Conservation (phyloP, 2,113 vertebrate genomes). For the Rousettus leschenaultii region DNA sequence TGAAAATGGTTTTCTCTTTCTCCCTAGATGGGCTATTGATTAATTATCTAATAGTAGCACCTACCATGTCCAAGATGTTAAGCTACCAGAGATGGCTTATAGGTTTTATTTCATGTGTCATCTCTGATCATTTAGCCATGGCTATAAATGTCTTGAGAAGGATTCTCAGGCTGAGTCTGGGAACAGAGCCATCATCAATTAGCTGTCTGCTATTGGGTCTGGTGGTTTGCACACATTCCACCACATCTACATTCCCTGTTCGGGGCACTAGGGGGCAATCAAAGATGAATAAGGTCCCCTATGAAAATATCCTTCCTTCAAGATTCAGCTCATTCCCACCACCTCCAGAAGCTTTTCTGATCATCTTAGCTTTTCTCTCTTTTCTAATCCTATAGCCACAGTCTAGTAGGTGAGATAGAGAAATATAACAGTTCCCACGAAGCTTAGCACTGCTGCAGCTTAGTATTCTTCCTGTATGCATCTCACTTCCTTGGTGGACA, state of each 20-base stretch:
- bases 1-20: background rate
- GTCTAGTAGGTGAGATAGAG: background rate
- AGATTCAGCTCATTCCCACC: background rate
- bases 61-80: background rate
- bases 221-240: background rate
- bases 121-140: background rate
- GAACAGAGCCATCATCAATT: background rate
- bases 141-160: background rate
- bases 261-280: conserved; percentile 16
- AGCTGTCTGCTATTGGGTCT: background rate
- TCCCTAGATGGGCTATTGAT: background rate
- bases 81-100: background rate
- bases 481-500: background rate
- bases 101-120: background rate
- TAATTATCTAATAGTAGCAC: background rate
- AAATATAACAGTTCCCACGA: background rate
- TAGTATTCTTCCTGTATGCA: background rate
- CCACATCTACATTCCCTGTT: background rate
- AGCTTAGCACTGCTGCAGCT: background rate
- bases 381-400: background rate
- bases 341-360: background rate
- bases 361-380: background rate
- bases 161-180: background rate
- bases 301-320: background rate
- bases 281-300: background rate